Conservation (phyloP, 2,888 invertebrate genomes). For the Uropetala carovei region DNA sequence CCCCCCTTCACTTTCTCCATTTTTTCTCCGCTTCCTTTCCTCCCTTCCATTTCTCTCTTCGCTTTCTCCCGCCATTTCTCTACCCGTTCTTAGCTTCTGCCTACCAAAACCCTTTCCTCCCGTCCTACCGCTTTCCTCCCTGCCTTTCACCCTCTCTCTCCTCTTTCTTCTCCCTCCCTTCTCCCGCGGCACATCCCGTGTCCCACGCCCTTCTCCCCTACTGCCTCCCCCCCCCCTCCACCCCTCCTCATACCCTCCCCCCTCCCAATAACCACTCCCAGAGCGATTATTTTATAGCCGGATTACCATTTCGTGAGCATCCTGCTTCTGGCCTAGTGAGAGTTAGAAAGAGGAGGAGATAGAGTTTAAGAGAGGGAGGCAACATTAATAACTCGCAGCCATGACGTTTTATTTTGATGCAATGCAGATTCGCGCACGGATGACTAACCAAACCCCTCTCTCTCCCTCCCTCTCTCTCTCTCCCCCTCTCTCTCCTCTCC, state of each 20-base stretch:
- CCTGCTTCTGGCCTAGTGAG: not conserved
- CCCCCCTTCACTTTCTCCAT: not conserved
- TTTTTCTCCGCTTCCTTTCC: not conserved
- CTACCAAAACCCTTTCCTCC: no score
- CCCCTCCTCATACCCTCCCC: not conserved
- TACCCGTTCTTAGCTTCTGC: not conserved
- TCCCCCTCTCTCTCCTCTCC: not conserved
- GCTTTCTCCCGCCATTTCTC: not conserved
- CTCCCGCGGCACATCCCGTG: not conserved
- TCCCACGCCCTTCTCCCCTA: not conserved
- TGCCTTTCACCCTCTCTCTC: no score
- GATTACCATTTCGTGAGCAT: constrained; percentile 44
- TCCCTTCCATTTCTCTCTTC: not conserved
- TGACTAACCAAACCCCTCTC: constrained; percentile 35
- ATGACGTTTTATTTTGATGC: constrained; percentile 55
- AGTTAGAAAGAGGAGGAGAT: not conserved
- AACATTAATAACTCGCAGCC: constrained; percentile 51
- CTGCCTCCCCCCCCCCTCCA: not conserved
- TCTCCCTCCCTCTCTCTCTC: not conserved
- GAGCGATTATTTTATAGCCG: constrained; percentile 52
- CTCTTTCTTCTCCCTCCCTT: not conserved
- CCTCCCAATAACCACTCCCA: not conserved
- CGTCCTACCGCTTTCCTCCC: no score
- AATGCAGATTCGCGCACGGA: constrained; percentile 45
- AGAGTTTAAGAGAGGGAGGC: not conserved